Conservation (phyloP, 2,113 vertebrate genomes). For the Donacobius atricapilla region DNA sequence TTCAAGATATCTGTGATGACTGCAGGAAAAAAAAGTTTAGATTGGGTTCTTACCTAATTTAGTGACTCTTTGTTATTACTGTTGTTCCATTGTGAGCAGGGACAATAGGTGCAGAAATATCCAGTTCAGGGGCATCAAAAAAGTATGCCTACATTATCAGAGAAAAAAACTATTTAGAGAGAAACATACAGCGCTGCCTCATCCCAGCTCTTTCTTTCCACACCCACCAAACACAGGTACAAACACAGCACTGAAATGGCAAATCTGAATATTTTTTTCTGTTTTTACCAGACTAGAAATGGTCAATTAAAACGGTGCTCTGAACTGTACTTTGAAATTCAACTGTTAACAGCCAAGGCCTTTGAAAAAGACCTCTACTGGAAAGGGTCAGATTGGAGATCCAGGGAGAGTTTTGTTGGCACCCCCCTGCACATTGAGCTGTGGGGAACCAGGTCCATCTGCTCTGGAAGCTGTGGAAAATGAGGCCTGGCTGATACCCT, state of each 20-base stretch:
- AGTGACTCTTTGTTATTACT: slow-evolving; percentile 52
- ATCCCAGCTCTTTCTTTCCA: not conserved
- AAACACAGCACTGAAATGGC: not conserved
- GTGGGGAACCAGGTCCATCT: not conserved
- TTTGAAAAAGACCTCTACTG: not conserved
- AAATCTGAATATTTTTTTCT: not conserved
- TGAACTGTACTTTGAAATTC: not conserved
- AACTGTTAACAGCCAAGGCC: not conserved
- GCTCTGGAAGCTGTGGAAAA: not conserved
- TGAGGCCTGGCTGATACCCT: not conserved
- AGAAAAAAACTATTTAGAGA: not conserved
- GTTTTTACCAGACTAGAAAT: not conserved
- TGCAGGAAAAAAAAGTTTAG: not conserved
- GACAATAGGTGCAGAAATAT: slow-evolving; percentile 3
- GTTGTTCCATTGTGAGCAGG: slow-evolving; percentile 65
- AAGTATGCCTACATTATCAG: slow-evolving; percentile 81
- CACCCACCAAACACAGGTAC: not conserved
- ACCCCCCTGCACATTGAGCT: not conserved
- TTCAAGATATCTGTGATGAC: not conserved
- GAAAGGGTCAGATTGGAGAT: not conserved
- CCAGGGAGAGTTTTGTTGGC: not conserved
- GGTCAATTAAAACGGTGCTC: not conserved
- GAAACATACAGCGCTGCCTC: not conserved
- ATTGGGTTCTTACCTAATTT: slow-evolving; percentile 40
- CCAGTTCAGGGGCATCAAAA: slow-evolving; percentile 80